These are phyloP conservation scores for Emys orbicularis DNA, from an alignment of 2,797 vertebrate genomes.

Conservation along the genomic window DNA sequence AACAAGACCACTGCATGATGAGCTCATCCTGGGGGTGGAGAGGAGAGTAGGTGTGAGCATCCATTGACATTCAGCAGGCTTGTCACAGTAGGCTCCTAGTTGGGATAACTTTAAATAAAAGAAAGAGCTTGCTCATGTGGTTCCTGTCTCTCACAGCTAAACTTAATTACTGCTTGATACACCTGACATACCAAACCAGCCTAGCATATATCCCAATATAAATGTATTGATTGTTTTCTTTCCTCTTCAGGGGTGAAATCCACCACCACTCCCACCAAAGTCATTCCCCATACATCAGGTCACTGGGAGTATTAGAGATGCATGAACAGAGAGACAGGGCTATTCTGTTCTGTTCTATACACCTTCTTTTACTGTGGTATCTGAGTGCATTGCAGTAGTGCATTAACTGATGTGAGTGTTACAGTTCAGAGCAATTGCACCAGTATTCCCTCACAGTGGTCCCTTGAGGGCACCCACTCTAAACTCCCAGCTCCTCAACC, in stretches of 20 bases:
- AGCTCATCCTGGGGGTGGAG: not conserved
- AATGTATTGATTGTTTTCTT: not conserved
- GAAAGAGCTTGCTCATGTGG: not conserved
- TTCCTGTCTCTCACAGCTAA: not conserved
- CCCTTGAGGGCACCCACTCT: not conserved
- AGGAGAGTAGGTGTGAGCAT: not conserved
- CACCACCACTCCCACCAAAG: not conserved
- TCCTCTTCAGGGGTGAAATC: not conserved
- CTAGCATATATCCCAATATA: not conserved
- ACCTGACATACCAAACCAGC: not conserved
- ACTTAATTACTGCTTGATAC: accelerated
- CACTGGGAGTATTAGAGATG: not conserved
- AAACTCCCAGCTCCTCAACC: not conserved
- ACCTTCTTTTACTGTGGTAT: not conserved
- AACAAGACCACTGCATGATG: not conserved
- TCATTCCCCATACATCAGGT: not conserved
- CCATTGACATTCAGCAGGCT: not conserved
- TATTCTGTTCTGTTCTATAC: not conserved
- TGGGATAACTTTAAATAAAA: not conserved
- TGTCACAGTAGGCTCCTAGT: not conserved
- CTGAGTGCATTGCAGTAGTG: not conserved
- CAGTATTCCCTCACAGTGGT: not conserved
- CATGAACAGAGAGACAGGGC: not conserved
- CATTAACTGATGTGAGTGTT: not conserved
- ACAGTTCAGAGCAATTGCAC: not conserved